Evolutionary conservation across 1,140 invertebrate genomes (phyloP), one percentile per base, ranked within the genome.

Genomic region (Pseudoatta argentina): DNA sequence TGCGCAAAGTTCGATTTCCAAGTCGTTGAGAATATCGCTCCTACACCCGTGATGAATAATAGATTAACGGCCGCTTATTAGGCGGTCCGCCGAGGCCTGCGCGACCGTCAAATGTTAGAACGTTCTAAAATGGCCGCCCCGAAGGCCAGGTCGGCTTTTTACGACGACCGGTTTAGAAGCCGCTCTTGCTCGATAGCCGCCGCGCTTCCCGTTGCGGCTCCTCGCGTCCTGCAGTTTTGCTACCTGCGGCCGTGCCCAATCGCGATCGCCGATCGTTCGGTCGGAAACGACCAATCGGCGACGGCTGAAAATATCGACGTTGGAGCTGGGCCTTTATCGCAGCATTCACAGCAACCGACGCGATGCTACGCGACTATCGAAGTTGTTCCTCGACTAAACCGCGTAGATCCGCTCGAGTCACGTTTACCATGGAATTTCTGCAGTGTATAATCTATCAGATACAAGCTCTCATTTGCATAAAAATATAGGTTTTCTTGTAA

Each of bases 101-200:
- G 89, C 92, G 92, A 94, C 91, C 93, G 93, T 94, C 93, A 93
- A 94, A 94, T 93, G 92, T 94, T 94, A 90, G 92, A 94, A 94
- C 93, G 88, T 93, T 94, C 93, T 93, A 94, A 94, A 94, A 94
- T 94, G 94, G 94, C 93, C 86, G 94, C 88, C 87, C 89, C 89
- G 92, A 94, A 94, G 93, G 93, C 94, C 92, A 93, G 92, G 86
- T 90, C 90, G 83, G 85, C 88, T 94, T 94, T 94, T 93, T 93
- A 93, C 92, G 89, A 92, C 93, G 92, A 94, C 93, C 93, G 94
- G 93, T 94, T 94, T 93, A 93, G 92, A 93, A 93, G 92, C 89
- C 87, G 64, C 88, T 82, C 79, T 82, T 39, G 67, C 67, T n/a
- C 67, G 53, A 55, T 83, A 75, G 89, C 78, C 83, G 88, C 92